These are phyloP conservation scores for Arrhamphus sclerolepis DNA, from an alignment of 2,797 vertebrate species.

Conservation along the genomic window DNA sequence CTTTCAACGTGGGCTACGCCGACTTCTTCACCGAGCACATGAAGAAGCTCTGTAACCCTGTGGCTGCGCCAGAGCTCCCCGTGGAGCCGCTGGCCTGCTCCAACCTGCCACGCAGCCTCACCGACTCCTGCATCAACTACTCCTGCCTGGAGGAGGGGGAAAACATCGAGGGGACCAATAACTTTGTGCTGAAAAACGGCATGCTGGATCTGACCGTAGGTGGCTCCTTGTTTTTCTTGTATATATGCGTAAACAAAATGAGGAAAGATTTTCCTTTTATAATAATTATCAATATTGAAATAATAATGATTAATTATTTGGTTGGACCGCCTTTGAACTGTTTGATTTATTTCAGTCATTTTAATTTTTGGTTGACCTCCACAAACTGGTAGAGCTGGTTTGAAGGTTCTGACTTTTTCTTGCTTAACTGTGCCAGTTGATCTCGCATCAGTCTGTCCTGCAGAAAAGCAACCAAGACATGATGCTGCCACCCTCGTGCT, in stretches of 20 bases:
- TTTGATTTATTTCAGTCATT: too few species aligned
- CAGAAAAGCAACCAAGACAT: too few species aligned
- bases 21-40: constrained; percentile 99
- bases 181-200: constrained; percentile 97
- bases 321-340: too few species aligned
- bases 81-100: constrained; percentile 92
- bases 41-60: constrained; percentile 95
- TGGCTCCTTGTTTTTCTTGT: background rate
- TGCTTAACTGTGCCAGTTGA: too few species aligned
- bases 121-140: constrained; percentile 99
- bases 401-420: too few species aligned
- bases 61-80: constrained; percentile 89
- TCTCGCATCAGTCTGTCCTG: too few species aligned
- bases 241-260: background rate
- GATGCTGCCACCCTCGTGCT: too few species aligned
- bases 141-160: constrained; percentile 94
- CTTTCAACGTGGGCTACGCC: constrained; percentile 96
- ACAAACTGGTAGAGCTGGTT: too few species aligned
- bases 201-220: constrained; percentile 97
- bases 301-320: too few species aligned
- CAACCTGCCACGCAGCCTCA: constrained; percentile 96
- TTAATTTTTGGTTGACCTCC: too few species aligned
- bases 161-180: constrained; percentile 96
- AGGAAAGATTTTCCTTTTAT: too few species aligned
- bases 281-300: too few species aligned